phyloP scores from a whole-genome alignment of 2,113 vertebrate genomes.

The Seriola rivoliana region DNA sequence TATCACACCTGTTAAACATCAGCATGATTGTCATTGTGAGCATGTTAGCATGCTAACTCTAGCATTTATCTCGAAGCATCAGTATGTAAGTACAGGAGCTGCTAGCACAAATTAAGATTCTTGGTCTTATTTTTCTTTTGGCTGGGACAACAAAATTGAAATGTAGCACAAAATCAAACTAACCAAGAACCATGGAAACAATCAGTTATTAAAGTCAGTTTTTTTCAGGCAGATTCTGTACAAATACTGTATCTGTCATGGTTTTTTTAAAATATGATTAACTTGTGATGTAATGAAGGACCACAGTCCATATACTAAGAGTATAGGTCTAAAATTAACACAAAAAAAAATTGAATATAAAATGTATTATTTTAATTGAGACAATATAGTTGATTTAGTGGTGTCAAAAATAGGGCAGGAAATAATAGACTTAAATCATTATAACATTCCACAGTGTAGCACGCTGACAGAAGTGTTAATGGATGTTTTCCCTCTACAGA shows the following conservation, averaged over 20 bases:
- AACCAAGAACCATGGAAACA: neutral
- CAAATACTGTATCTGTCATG: neutral
- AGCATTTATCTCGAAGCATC: neutral
- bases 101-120: neutral
- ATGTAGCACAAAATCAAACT: neutral
- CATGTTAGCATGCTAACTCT: neutral
- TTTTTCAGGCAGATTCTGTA: neutral
- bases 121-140: neutral
- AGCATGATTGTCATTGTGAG: neutral
- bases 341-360: neutral
- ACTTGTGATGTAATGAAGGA: too few relatives aligned
- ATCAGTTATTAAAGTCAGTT: neutral
- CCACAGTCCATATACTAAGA: too few relatives aligned
- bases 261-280: too few relatives aligned
- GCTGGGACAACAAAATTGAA: neutral
- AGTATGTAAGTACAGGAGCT: neutral
- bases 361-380: too few relatives aligned
- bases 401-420: neutral
- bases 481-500: constrained; percentile 23
- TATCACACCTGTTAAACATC: neutral
- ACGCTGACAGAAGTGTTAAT: constrained; percentile 44
- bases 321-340: neutral
- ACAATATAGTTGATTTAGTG: neutral
- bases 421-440: constrained; percentile 16
- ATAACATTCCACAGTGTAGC: constrained; percentile 1